Percentiles rank a stretch among this genome's conserved stretches.
Evolutionary conservation across 2,888 invertebrate species (phyloP).

Genomic region (Apodemia hepburni): DNA sequence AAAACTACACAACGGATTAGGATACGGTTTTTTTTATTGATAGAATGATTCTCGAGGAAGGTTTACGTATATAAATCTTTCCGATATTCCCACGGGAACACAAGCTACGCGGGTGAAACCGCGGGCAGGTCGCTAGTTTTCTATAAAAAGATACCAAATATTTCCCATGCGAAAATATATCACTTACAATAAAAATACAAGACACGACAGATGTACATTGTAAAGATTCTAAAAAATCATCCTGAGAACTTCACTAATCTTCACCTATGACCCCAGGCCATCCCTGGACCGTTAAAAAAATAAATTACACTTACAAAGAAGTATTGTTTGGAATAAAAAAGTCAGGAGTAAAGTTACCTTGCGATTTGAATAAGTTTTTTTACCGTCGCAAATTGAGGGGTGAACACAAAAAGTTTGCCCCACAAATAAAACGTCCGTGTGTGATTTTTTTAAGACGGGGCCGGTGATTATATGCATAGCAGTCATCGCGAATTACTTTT

Average conservation of each 20-base stretch:
- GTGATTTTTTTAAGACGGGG: slow-evolving; percentile 66
- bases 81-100: no score
- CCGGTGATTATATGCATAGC: slow-evolving; percentile 58
- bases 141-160: slow-evolving; percentile 17
- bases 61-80: no score
- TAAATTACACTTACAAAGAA: slow-evolving; percentile 60
- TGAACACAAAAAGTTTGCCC: slow-evolving; percentile 56
- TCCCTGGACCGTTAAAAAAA: slow-evolving; percentile 66
- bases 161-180: slow-evolving; percentile 48
- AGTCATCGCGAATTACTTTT: slow-evolving; percentile 56
- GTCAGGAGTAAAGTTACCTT: slow-evolving; percentile 61
- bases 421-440: slow-evolving; percentile 40
- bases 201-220: slow-evolving; percentile 62
- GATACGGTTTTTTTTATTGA: no score
- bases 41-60: no score
- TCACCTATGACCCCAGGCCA: slow-evolving; percentile 76
- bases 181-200: slow-evolving; percentile 40
- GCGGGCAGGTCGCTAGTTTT: no score
- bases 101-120: no score
- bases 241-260: slow-evolving; percentile 66
- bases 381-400: slow-evolving; percentile 58
- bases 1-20: no score
- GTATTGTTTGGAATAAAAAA: slow-evolving; percentile 69
- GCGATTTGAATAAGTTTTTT: slow-evolving; percentile 66
- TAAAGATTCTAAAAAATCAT: slow-evolving; percentile 54